A percentile compares a stretch with the other conserved stretches of the same genome.
Evolutionary conservation across 2,113 vertebrate genomes (phyloP).

Genomic region (Ciconia maguari): DNA sequence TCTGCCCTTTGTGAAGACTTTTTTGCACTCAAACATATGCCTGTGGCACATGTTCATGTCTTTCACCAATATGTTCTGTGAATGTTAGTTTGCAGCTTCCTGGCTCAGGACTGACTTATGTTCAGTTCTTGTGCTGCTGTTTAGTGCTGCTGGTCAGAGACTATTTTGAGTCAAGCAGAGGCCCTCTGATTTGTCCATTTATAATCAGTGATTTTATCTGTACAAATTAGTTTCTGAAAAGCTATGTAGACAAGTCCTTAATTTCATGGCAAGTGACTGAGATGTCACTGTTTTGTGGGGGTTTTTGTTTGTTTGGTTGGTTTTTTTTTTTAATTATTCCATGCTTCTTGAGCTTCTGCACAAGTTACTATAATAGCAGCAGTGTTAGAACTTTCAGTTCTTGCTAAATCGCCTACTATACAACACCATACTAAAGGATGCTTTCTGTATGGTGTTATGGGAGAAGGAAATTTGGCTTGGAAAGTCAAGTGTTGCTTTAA

Average conservation of each 20-base stretch:
- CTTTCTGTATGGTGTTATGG: not conserved
- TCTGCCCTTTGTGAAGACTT: not conserved
- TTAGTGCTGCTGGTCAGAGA: not conserved
- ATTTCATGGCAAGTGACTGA: not conserved
- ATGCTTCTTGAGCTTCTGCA: accelerated
- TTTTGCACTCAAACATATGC: not conserved
- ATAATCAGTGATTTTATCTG: not conserved
- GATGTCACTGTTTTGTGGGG: not conserved
- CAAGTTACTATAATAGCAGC: not conserved
- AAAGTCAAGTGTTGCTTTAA: not conserved
- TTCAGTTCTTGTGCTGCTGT: not conserved
- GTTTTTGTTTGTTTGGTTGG: accelerated
- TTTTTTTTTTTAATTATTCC: not conserved
- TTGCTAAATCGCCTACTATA: not conserved
- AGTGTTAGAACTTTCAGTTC: not conserved
- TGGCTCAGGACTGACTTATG: not conserved
- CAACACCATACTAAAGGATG: not conserved
- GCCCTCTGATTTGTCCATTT: not conserved
- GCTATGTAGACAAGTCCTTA: not conserved
- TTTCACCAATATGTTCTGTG: not conserved
- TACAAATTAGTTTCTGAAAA: not conserved
- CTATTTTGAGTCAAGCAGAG: not conserved
- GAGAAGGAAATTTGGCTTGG: not conserved
- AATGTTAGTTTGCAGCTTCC: not conserved
- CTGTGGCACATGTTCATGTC: not conserved